These are phyloP conservation scores for Cassiopea andromeda DNA, from an alignment of 30 jellyfish, hydroid and myxozoan genomes.

Conservation along the genomic window DNA sequence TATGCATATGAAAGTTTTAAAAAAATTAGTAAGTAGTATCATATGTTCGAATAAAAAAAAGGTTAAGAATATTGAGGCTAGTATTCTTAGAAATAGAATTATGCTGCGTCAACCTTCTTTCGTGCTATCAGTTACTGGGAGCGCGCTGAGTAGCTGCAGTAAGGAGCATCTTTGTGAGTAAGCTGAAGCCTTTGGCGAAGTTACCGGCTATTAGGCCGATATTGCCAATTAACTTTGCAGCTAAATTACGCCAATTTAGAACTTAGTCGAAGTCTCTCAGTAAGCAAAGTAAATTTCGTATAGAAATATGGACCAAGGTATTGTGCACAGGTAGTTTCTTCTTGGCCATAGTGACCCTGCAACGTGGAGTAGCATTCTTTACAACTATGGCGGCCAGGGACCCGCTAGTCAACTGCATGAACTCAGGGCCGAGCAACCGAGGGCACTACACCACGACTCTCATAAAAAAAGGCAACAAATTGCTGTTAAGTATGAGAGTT, in stretches of 20 bases:
- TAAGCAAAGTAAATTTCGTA: background rate
- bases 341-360: conserved; percentile 77
- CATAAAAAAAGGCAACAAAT: conserved; percentile 64
- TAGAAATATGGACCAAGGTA: conserved; percentile 56
- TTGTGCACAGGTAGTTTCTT: conserved; percentile 69
- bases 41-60: too few relatives aligned
- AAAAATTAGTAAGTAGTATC: too few relatives aligned
- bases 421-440: conserved; percentile 88
- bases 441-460: conserved; percentile 63
- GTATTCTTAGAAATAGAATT: too few relatives aligned
- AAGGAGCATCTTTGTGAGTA: background rate
- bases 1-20: too few relatives aligned
- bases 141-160: conserved; percentile 14
- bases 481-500: conserved; percentile 57
- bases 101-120: background rate
- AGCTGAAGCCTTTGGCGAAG: background rate
- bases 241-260: background rate
- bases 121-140: background rate
- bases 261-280: background rate
- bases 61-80: too few relatives aligned
- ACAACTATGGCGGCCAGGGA: conserved; percentile 85
- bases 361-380: conserved; percentile 71
- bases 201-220: conserved; percentile 54
- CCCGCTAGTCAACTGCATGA: conserved; percentile 81
- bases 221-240: background rate